Evolutionary conservation across 2,113 vertebrate species (phyloP), one percentile per base, ranked within the genome.

Genomic region (Sclerurus mexicanus): DNA sequence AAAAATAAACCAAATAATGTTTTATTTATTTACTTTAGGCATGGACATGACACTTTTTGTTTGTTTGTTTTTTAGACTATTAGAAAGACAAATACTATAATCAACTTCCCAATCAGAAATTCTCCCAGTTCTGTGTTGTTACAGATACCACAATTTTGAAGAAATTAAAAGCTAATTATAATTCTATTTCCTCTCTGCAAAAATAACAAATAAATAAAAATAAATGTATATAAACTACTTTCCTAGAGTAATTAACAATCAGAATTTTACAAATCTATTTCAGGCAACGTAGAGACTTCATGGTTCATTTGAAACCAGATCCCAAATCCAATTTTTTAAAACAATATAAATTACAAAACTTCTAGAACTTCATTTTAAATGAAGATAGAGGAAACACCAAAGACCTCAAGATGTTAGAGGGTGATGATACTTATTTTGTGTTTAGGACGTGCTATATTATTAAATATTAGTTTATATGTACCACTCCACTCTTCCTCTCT

Each of bases 401-500:
- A 24, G 6, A 44, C 63, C 80, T 91, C 19, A 35, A 69, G 10
- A 22, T 28, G 4, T 25, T 49, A 67, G 16, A 66, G 15, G 15
- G 11, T 30, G 14, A 33, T 50, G 3, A 39, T 59, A 3, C 1
- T 73, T 58, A 21, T 66, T 76, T 88, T 64, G 1, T 23, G 21
- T 79, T 52, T 71, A 67, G 2, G 25, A n/a, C 4, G 18, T 64
- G 8, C 0, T 58, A 8, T 9, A 39, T 37, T 87, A 52, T 25
- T 20, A 71, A 56, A 49, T 58, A 74, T 18, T 47, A 31, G 2
- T 66, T 83, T 78, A 85, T 91, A 47, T 53, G 39, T 14, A 63
- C 1, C 6, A 5, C 1, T 56, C 0, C 5, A 4, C 1, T 60
- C 0, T 1, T 4, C 5, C 7, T 79, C 6, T 75, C 5, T 67